Conservation (phyloP, 64 coral and sea anemone genomes). For the Actinia equina region DNA sequence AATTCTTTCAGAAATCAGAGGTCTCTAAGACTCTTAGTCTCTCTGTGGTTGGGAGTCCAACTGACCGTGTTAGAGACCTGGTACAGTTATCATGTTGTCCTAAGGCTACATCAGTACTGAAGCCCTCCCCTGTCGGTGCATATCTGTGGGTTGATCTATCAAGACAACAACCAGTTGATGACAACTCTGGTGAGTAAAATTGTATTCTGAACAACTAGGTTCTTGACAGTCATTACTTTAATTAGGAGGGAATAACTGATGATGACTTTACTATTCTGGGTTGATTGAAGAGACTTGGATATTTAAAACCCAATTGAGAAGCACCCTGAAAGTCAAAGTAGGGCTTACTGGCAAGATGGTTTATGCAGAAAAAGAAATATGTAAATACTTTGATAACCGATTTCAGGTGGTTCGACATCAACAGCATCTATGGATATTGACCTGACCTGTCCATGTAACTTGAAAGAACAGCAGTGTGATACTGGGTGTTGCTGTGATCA, state of each 20-base stretch:
- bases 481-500: constrained; percentile 73
- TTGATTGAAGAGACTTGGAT: too few relatives aligned
- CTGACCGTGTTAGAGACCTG: neutral
- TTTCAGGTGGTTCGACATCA: constrained; percentile 11
- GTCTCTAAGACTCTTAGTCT: constrained; percentile 12
- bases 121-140: neutral
- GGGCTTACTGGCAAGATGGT: too few relatives aligned
- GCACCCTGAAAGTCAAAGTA: too few relatives aligned
- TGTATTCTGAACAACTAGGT: neutral
- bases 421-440: constrained; percentile 54
- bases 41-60: neutral
- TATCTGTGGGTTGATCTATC: neutral
- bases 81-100: constrained; percentile 16
- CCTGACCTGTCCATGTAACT: constrained; percentile 65
- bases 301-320: too few relatives aligned
- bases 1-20: neutral
- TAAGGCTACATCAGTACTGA: constrained; percentile 2
- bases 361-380: too few relatives aligned
- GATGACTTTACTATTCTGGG: too few relatives aligned
- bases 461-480: constrained; percentile 69
- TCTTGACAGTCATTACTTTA: neutral
- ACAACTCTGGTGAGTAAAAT: neutral
- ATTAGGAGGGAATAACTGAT: too few relatives aligned
- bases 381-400: too few relatives aligned
- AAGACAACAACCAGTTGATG: neutral